Percentiles rank a stretch among this genome's conserved stretches.
These are phyloP conservation scores for Apodemia mormo DNA, from an alignment of 2,888 invertebrate genomes.

Conservation along the genomic window DNA sequence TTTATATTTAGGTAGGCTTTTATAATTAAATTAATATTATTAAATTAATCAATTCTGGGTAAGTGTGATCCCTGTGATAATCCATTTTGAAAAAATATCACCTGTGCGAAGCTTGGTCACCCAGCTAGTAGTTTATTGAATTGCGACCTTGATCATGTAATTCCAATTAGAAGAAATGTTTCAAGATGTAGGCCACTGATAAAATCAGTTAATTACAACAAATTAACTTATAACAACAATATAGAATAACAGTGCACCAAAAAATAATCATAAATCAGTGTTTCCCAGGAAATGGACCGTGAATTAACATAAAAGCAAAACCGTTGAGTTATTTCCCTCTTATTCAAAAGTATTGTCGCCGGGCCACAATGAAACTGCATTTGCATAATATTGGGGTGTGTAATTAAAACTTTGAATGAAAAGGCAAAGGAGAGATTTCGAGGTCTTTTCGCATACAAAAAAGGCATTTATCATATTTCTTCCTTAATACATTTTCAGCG, in stretches of 20 bases:
- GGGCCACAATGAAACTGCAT: slow-evolving; percentile 42
- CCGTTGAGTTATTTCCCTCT: slow-evolving; percentile 45
- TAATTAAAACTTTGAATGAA: slow-evolving; percentile 46
- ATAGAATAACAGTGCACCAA: neutral
- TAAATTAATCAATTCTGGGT: too few species aligned
- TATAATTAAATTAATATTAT: too few species aligned
- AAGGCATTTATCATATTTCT: slow-evolving; percentile 13
- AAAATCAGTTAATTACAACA: neutral
- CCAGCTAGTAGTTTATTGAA: too few species aligned
- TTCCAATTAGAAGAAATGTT: too few species aligned
- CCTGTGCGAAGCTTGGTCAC: too few species aligned
- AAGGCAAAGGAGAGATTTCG: slow-evolving; percentile 46
- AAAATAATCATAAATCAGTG: slow-evolving; percentile 15
- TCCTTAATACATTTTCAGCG: slow-evolving; percentile 4
- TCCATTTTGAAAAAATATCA: too few species aligned
- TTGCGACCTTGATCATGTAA: too few species aligned
- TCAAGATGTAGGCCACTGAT: too few species aligned
- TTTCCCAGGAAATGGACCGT: slow-evolving; percentile 21
- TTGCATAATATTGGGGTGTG: slow-evolving; percentile 60
- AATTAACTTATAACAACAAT: neutral
- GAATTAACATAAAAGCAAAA: slow-evolving; percentile 27
- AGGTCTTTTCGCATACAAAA: slow-evolving; percentile 20
- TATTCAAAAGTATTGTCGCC: slow-evolving; percentile 22
- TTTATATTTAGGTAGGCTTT: too few species aligned
- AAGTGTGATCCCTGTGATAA: too few species aligned